Conservation (phyloP, 1,140 invertebrate species). For the Lepidotrigona ventralis region DNA sequence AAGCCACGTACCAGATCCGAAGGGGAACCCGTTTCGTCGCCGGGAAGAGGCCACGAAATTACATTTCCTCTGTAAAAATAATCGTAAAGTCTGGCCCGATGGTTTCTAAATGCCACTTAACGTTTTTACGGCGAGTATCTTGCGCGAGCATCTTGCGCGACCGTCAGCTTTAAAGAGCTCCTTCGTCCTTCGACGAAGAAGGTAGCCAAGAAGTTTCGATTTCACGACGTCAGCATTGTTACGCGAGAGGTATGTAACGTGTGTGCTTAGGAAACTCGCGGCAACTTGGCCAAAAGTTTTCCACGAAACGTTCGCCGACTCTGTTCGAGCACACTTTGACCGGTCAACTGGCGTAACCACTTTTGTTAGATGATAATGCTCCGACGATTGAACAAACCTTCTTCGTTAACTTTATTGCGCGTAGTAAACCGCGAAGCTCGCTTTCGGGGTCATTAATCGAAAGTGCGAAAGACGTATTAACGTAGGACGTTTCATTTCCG, state of each 20-base stretch:
- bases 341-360: not conserved
- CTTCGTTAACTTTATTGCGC: conserved; percentile 17
- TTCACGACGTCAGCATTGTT: conserved; percentile 49
- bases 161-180: conserved; percentile 36
- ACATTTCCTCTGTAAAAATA: conserved; percentile 27
- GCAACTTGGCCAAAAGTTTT: conserved; percentile 51
- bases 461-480: not conserved
- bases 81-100: conserved; percentile 9
- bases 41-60: not conserved
- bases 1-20: not conserved
- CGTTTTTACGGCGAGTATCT: not conserved
- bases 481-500: no score
- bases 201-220: conserved; percentile 30
- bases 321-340: not conserved
- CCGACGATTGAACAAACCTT: conserved; percentile 35
- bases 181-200: not conserved
- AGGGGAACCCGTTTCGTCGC: not conserved
- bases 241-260: not conserved
- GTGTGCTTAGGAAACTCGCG: conserved; percentile 25
- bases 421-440: not conserved
- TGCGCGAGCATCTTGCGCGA: conserved; percentile 9
- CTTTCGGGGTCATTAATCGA: not conserved
- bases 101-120: conserved; percentile 36
- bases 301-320: not conserved
- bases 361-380: conserved; percentile 41